phyloP scores from a whole-genome alignment of 2,113 vertebrate species.

The Nymphicus hollandicus region DNA sequence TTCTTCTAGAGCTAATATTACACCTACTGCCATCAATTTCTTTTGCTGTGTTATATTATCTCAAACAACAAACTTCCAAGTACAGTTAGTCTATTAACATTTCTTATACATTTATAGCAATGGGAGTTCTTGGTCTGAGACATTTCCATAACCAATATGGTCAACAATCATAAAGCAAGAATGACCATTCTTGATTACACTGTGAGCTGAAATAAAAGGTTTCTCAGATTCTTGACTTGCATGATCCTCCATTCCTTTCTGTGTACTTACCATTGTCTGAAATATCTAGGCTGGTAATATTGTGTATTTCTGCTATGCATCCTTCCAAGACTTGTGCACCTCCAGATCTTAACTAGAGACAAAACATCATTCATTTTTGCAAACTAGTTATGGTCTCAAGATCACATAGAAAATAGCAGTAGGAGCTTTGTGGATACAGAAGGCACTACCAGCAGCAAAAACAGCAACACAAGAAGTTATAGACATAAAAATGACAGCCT shows the following conservation, averaged over 20 bases:
- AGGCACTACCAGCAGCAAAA: not conserved
- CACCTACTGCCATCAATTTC: not conserved
- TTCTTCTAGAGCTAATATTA: not conserved
- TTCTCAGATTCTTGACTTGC: not conserved
- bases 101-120: not conserved
- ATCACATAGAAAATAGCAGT: conserved; percentile 30
- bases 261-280: conserved; percentile 91
- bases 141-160: not conserved
- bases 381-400: conserved; percentile 49
- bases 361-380: conserved; percentile 56
- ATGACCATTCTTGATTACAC: not conserved
- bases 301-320: conserved; percentile 96
- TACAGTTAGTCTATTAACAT: not conserved
- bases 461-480: not conserved
- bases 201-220: not conserved
- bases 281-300: conserved; percentile 94
- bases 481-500: not conserved
- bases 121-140: not conserved
- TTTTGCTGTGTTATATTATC: not conserved
- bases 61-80: not conserved
- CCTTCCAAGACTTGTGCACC: conserved; percentile 96
- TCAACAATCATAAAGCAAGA: not conserved
- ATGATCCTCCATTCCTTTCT: not conserved
- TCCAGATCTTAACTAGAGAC: conserved; percentile 88
- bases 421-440: conserved; percentile 17